Evolutionary conservation across 2,113 vertebrate species (phyloP).

Genomic region (Cettia cetti): DNA sequence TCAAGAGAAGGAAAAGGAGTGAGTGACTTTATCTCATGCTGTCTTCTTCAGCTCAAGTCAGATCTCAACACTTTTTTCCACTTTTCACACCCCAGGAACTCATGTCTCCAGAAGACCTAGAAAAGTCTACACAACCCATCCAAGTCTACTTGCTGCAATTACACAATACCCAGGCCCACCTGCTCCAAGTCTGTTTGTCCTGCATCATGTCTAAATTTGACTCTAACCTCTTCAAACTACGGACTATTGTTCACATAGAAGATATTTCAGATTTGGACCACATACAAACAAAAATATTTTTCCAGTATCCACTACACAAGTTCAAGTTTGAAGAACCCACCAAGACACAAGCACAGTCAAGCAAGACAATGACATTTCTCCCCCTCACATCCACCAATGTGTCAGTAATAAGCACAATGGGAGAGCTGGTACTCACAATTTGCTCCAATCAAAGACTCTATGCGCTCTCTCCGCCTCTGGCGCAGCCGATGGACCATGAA

Average conservation of each 20-base stretch:
- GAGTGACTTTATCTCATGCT: not conserved
- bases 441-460: conserved; percentile 93
- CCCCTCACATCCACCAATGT: fast-evolving
- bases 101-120: not conserved
- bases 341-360: not conserved
- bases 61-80: not conserved
- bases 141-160: not conserved
- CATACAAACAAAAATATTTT: not conserved
- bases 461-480: conserved; percentile 91
- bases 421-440: conserved; percentile 80
- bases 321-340: not conserved
- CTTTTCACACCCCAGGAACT: not conserved
- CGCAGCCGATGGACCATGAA: conserved; percentile 98
- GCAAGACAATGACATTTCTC: not conserved
- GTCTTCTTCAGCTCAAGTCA: not conserved
- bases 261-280: not conserved
- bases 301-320: not conserved
- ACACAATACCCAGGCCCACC: not conserved
- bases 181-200: not conserved
- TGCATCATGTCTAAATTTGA: not conserved
- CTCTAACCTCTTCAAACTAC: not conserved
- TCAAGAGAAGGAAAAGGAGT: not conserved
- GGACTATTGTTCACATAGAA: not conserved
- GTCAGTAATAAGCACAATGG: not conserved
- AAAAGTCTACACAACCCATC: not conserved